These are phyloP conservation scores for Leuctra nigra DNA, from an alignment of 2,888 invertebrate genomes.

Conservation along the genomic window DNA sequence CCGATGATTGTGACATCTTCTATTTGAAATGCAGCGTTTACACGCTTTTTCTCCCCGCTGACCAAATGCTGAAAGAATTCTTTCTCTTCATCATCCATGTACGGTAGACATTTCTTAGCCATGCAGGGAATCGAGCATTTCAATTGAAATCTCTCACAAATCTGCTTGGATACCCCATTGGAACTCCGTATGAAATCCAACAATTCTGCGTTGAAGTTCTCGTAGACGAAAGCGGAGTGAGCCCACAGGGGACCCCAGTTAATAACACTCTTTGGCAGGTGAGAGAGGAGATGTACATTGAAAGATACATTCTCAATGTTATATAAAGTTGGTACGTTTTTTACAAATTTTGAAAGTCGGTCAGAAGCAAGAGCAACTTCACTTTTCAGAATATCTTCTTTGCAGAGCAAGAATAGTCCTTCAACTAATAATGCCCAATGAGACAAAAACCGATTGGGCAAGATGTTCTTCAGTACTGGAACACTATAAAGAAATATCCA, in stretches of 20 bases:
- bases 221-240: constrained; percentile 9
- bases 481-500: constrained; percentile 29
- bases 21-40: too few species aligned
- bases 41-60: too few species aligned
- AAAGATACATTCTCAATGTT: constrained; percentile 4
- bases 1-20: too few species aligned
- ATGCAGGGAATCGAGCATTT: neutral
- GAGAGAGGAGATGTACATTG: constrained; percentile 9
- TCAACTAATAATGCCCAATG: constrained; percentile 29
- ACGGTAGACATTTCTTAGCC: neutral
- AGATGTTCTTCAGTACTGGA: constrained; percentile 17
- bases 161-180: neutral
- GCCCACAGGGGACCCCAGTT: constrained; percentile 16
- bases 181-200: constrained; percentile 4
- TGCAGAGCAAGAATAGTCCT: constrained; percentile 23
- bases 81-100: neutral
- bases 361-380: constrained; percentile 22
- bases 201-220: constrained; percentile 3
- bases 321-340: constrained; percentile 7
- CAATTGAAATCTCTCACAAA: neutral
- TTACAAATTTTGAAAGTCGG: too few species aligned
- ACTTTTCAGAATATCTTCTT: constrained; percentile 22
- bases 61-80: too few species aligned
- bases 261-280: neutral
- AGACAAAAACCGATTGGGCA: constrained; percentile 15